Evolutionary conservation across 2,113 vertebrate species (phyloP).

Genomic region (Crotophaga sulcirostris): DNA sequence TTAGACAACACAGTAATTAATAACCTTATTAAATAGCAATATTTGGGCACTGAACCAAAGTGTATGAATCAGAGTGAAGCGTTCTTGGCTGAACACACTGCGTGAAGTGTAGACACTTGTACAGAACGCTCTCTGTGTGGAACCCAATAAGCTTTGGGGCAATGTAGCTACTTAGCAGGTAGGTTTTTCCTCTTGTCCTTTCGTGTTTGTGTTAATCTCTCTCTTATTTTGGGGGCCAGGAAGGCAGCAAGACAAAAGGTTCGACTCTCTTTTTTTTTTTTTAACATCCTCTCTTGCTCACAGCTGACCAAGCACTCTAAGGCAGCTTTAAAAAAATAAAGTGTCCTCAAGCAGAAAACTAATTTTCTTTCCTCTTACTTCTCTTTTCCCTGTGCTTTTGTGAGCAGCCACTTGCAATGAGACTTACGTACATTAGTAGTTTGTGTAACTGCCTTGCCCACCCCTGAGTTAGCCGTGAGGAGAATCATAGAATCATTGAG

Average conservation of each 20-base stretch:
- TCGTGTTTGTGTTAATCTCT: background rate
- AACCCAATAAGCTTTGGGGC: background rate
- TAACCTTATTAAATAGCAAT: conserved; percentile 76
- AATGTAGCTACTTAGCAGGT: background rate
- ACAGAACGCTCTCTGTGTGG: background rate
- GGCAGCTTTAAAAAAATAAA: background rate
- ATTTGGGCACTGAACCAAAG: conserved; percentile 76
- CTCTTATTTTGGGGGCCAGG: background rate
- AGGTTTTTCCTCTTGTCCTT: conserved; percentile 1
- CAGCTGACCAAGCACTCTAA: background rate
- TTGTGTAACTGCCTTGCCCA: background rate
- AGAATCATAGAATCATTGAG: background rate
- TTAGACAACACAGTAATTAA: conserved; percentile 73
- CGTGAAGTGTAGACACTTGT: conserved; percentile 7
- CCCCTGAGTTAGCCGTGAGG: background rate
- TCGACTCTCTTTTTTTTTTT: background rate
- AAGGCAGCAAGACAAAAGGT: background rate
- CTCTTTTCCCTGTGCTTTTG: background rate
- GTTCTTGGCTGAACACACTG: conserved; percentile 61
- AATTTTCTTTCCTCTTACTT: background rate
- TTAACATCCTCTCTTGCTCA: background rate
- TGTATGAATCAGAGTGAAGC: conserved; percentile 23
- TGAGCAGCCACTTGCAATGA: background rate
- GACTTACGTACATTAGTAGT: background rate
- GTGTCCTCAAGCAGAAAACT: background rate